These are phyloP conservation scores for Microcaecilia unicolor DNA, from an alignment of 2,797 vertebrate species.

Conservation along the genomic window DNA sequence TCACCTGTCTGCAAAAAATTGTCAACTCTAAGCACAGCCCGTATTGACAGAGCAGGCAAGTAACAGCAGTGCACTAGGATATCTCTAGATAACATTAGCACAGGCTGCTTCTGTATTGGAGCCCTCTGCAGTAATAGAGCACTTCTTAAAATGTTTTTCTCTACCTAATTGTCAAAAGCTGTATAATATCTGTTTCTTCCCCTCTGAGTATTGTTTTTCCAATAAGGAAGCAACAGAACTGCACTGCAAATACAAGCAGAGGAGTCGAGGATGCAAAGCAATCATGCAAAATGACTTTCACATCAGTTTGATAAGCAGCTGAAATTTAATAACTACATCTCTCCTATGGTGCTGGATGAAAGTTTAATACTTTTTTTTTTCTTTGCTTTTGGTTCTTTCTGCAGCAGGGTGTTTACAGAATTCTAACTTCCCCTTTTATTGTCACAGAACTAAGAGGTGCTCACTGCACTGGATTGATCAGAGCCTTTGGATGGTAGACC, in stretches of 20 bases:
- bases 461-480: constrained; percentile 26
- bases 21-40: too few relatives aligned
- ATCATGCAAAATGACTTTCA: constrained; percentile 73
- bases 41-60: too few relatives aligned
- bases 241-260: constrained; percentile 65
- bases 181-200: constrained; percentile 71
- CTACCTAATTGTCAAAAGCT: constrained; percentile 66
- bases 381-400: constrained; percentile 52
- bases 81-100: constrained; percentile 39
- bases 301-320: constrained; percentile 73
- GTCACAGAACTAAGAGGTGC: constrained; percentile 33
- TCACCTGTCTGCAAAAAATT: too few relatives aligned
- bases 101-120: constrained; percentile 50
- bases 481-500: constrained; percentile 23
- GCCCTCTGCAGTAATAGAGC: constrained; percentile 58
- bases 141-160: constrained; percentile 53
- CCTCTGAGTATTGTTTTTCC: constrained; percentile 74
- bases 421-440: constrained; percentile 49
- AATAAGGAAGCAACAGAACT: constrained; percentile 64
- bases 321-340: constrained; percentile 73
- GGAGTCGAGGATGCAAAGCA: constrained; percentile 63
- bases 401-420: constrained; percentile 42
- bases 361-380: constrained; percentile 52
- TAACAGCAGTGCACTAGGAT: constrained; percentile 39
- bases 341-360: constrained; percentile 63